These are phyloP conservation scores for Coleophora deauratella DNA, from an alignment of 2,888 invertebrate species.

Conservation along the genomic window DNA sequence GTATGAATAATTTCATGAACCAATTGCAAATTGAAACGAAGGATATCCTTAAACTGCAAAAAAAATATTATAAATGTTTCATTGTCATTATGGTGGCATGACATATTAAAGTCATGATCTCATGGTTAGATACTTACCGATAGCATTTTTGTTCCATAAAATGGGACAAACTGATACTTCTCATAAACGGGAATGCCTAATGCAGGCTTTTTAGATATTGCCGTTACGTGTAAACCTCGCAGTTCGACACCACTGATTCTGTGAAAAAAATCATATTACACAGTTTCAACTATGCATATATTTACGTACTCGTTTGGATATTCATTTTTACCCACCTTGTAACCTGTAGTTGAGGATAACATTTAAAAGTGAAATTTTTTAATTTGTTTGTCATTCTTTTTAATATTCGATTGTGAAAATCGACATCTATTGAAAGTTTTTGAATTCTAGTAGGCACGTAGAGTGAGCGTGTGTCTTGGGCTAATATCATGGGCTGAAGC, in stretches of 20 bases:
- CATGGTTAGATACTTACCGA: constrained; percentile 29
- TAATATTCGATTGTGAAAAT: constrained; percentile 69
- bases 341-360: not conserved
- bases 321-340: not conserved
- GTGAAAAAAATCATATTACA: not conserved
- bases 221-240: constrained; percentile 82
- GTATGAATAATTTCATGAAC: no score
- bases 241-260: constrained; percentile 85
- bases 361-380: constrained; percentile 20
- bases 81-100: not conserved
- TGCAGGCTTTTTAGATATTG: constrained; percentile 79
- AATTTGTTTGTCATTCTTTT: constrained; percentile 56
- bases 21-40: no score
- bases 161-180: constrained; percentile 81
- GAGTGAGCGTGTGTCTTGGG: constrained; percentile 78
- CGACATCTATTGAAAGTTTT: constrained; percentile 79
- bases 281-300: no score
- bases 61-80: not conserved
- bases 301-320: no score
- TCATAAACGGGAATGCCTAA: constrained; percentile 85
- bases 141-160: constrained; percentile 57
- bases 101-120: not conserved
- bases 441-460: constrained; percentile 84
- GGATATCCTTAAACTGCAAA: constrained; percentile 25
- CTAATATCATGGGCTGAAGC: constrained; percentile 86